Base-by-base conservation (phyloP, 2,888 invertebrate genomes). In the Timema cristinae region DNA sequence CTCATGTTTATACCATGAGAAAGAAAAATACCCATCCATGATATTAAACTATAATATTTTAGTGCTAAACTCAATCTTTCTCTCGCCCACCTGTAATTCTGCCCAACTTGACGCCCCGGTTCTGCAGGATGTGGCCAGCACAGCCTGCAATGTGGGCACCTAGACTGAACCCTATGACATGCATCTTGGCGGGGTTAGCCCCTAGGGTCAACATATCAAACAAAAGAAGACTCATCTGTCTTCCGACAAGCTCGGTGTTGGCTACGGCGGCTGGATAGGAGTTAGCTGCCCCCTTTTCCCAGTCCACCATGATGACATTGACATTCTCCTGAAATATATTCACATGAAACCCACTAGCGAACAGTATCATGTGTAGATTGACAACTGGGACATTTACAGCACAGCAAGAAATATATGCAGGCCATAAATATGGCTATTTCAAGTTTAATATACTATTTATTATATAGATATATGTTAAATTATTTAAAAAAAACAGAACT, bases 81-180 rank as follows among this genome's bases (percentile, higher is more conserved):
- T 32, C 32, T 54, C 7, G 71, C 59, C 54, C 72, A 81, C 87
- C 87, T 71, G 87, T 87, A 75, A 88, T 88, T 73, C 88, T 81
- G n/a, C 86, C 87, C 15, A 87, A 75, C 50, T 85, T 79, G 48
- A 83, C 77, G 6, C 81, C 81, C 8, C 79, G 80, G 10, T 77
- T 78, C 75, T 86, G 86, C 4, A 88, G 77, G 16, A 84, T 79
- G 77, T 87, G 85, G 0, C 87, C 86, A 10, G 87, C 86, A 73
- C 85, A 86, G 0, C 87, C 88, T 7, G 87, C 86, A 0, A 88
- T 85, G 76, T 88, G 88, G 7, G 88, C 88, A 0, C 88, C 88
- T 1, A 88, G 79, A 69, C 87, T 88, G 79, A 88, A 88, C 11
- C 88, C 88, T 49, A 87, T 82, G 16, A 87, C 77, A 78, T 88